These are phyloP conservation scores for Barnardius zonarius DNA, from an alignment of 2,113 vertebrate genomes.

Conservation along the genomic window DNA sequence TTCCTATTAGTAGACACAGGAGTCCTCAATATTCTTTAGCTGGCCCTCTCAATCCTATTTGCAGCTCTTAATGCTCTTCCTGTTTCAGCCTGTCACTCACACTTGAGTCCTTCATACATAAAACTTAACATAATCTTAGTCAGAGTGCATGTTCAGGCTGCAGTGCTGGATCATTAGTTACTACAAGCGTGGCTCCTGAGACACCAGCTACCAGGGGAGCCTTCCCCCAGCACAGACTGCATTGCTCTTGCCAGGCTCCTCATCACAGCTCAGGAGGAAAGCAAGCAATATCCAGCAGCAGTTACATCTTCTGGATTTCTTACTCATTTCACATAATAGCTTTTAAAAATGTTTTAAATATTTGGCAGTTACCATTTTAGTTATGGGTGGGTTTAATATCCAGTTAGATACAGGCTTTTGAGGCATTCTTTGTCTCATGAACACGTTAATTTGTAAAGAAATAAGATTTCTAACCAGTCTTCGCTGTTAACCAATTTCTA, in stretches of 20 bases:
- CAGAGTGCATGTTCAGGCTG: not conserved
- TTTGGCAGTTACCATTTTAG: not conserved
- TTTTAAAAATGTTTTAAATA: not conserved
- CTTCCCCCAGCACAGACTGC: not conserved
- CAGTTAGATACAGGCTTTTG: not conserved
- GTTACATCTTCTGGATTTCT: not conserved
- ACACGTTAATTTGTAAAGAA: not conserved
- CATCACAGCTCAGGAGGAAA: not conserved
- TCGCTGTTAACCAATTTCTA: not conserved
- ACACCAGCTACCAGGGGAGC: not conserved
- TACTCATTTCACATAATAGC: not conserved
- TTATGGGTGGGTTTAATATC: not conserved
- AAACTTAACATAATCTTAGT: not conserved
- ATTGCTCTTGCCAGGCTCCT: not conserved
- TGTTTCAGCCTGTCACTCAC: not conserved
- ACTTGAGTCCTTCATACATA: not conserved
- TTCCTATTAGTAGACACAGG: not conserved
- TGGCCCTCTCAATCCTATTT: not conserved
- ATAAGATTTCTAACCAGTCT: not conserved
- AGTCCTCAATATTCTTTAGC: not conserved
- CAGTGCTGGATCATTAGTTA: not conserved
- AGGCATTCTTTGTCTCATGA: not conserved
- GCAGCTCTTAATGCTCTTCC: not conserved
- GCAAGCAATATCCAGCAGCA: not conserved
- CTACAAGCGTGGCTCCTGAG: not conserved